Percentiles rank a stretch among this genome's conserved stretches.
Conservation (phyloP, 2,888 invertebrate genomes). For the Aspidapion aeneum region DNA sequence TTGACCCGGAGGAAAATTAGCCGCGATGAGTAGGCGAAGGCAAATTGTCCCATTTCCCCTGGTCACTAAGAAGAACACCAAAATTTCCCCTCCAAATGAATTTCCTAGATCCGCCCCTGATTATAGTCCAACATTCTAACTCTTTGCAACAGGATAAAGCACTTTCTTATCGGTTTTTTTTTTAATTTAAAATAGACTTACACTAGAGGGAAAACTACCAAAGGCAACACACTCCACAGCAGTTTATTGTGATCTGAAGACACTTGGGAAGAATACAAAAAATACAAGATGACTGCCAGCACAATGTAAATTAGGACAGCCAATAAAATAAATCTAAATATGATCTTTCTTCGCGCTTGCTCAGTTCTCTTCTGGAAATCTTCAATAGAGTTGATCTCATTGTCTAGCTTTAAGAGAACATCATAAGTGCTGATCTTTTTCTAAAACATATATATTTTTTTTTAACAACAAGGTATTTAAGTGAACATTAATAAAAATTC, state of each 20-base stretch:
- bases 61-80: too few relatives aligned
- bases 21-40: too few relatives aligned
- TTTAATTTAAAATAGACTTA: too few relatives aligned
- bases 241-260: constrained; percentile 70
- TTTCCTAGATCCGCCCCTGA: too few relatives aligned
- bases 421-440: constrained; percentile 56
- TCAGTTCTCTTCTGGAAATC: constrained; percentile 77
- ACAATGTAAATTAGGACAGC: constrained; percentile 65
- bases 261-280: constrained; percentile 70
- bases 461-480: background rate
- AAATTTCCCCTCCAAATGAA: too few relatives aligned
- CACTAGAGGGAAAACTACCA: constrained; percentile 80
- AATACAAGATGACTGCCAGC: constrained; percentile 71
- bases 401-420: constrained; percentile 68
- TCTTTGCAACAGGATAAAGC: too few relatives aligned
- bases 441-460: constrained; percentile 34
- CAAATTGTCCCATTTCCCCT: too few relatives aligned
- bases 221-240: constrained; percentile 67
- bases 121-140: too few relatives aligned
- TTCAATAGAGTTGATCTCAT: constrained; percentile 77
- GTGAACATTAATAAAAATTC: too few relatives aligned
- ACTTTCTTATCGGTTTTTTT: too few relatives aligned
- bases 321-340: constrained; percentile 67
- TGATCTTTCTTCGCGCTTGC: constrained; percentile 74
- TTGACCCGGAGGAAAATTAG: too few relatives aligned